These are phyloP conservation scores for Onchidella celtica DNA, from an alignment of 2,888 invertebrate genomes.

Conservation along the genomic window DNA sequence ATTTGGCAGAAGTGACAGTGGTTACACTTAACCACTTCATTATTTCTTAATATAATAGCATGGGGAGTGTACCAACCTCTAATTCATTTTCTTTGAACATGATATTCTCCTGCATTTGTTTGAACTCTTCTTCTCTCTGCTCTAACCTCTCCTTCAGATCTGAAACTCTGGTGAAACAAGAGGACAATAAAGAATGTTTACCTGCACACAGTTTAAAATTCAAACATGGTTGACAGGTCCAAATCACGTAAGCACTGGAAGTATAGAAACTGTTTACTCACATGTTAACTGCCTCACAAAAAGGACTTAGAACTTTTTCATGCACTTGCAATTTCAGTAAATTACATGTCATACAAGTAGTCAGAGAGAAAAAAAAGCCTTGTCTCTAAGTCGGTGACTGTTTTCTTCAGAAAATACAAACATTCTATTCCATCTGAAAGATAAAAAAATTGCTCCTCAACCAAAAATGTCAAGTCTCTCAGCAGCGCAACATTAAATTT, in stretches of 20 bases:
- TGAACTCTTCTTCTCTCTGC: slow-evolving; percentile 63
- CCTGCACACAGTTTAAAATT: background rate
- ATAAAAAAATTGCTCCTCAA: too few species aligned
- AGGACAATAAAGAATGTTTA: background rate
- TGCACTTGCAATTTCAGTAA: background rate
- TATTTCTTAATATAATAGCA: too few species aligned
- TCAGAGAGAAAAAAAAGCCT: too few species aligned
- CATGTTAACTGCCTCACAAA: too few species aligned
- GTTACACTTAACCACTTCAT: too few species aligned
- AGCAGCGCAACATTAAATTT: too few species aligned
- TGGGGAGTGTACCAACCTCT: slow-evolving; percentile 72
- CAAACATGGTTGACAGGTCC: background rate
- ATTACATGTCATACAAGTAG: too few species aligned
- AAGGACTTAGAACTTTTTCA: background rate
- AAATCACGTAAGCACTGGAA: background rate
- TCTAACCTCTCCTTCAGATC: slow-evolving; percentile 69
- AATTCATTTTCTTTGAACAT: slow-evolving; percentile 76
- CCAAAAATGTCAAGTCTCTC: too few species aligned
- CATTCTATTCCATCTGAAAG: background rate
- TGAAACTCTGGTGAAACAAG: slow-evolving; percentile 62
- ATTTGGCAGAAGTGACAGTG: too few species aligned
- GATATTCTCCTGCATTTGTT: slow-evolving; percentile 71
- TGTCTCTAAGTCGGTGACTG: background rate
- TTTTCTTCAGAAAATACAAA: background rate
- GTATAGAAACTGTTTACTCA: too few species aligned